Base-by-base conservation (phyloP, 2,888 invertebrate species). In the Meiosimyza platycephala region DNA sequence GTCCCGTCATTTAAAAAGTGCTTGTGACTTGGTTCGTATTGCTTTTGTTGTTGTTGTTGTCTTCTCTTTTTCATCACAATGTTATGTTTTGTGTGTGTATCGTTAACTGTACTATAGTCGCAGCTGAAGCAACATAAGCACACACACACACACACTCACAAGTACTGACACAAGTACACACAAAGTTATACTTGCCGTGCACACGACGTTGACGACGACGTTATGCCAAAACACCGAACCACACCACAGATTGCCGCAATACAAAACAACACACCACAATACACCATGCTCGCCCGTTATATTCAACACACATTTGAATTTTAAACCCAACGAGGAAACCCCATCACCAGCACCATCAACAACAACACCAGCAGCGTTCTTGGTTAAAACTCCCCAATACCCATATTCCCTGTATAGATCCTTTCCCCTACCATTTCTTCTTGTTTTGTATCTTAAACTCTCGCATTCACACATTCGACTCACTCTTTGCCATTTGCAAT, bases 101-200 rank as follows among this genome's bases (percentile, higher is more conserved):
- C 55, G 69, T 71, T 71, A 71, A 63, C 71, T 71, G 71, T 71
- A 63, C 55, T 71, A 55, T 71, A 69, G 52, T 59, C 52, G 69
- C 60, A 60, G 69, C 69, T 40, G 60, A 60, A 69, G 60, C 51
- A 69, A 51, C 69, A 51, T 52, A 54, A 68, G 62, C 68, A 60
- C 15, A 55, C 69, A 62, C 73, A 48, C 60, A 59, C 60, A 71
- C 59, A n/a, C 15, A 76, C 62, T 50, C 66, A 40, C 72, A 57
- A 66, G 33, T 54, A 73, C 60, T 28, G 28, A 66, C 67, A 70
- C 50, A 47, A 22, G 72, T 62, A 64, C 67, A 22, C 74, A 77
- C 18, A 64, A 51, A 73, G 69, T 51, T 71, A 52, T 57, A 67
- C 54, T 67, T 69, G 59, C 68, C 70, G 54, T 70, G 70, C 40